Percentiles rank a stretch among this genome's conserved stretches.
Conservation (phyloP, 2,888 invertebrate genomes). For the Buathra laborator region DNA sequence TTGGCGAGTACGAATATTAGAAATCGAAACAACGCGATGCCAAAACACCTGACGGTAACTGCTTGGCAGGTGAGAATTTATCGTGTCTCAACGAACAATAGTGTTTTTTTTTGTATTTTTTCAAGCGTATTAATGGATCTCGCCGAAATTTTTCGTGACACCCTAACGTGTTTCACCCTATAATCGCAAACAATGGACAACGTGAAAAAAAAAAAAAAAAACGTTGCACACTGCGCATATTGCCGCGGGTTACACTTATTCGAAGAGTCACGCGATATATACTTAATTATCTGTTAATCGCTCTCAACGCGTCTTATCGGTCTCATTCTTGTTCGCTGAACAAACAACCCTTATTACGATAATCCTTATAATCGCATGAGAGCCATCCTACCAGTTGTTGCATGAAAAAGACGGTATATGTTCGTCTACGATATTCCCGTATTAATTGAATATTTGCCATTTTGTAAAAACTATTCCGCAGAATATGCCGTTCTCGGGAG, state of each 20-base stretch:
- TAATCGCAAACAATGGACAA: not conserved
- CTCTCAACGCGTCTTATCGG: slow-evolving; percentile 5
- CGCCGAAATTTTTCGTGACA: not conserved
- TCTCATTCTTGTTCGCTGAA: not conserved
- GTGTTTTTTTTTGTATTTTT: slow-evolving; percentile 4
- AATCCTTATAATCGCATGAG: not conserved
- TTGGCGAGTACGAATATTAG: slow-evolving; percentile 27
- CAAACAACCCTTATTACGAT: not conserved
- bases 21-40: slow-evolving; percentile 11
- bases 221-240: slow-evolving; percentile 26
- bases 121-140: slow-evolving; percentile 19
- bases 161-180: slow-evolving; percentile 7
- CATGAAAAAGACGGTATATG: not conserved
- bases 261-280: slow-evolving; percentile 51
- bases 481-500: slow-evolving; percentile 83
- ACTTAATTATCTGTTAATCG: slow-evolving; percentile 32
- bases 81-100: not conserved
- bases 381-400: not conserved
- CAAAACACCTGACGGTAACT: slow-evolving; percentile 69
- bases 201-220: not conserved
- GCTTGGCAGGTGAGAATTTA: slow-evolving; percentile 71
- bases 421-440: not conserved
- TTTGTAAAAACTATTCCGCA: slow-evolving; percentile 53
- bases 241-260: slow-evolving; percentile 40
- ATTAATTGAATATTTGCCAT: not conserved